Base-by-base conservation (phyloP, 2,797 vertebrate genomes). In the Lutjanus argentimaculatus region DNA sequence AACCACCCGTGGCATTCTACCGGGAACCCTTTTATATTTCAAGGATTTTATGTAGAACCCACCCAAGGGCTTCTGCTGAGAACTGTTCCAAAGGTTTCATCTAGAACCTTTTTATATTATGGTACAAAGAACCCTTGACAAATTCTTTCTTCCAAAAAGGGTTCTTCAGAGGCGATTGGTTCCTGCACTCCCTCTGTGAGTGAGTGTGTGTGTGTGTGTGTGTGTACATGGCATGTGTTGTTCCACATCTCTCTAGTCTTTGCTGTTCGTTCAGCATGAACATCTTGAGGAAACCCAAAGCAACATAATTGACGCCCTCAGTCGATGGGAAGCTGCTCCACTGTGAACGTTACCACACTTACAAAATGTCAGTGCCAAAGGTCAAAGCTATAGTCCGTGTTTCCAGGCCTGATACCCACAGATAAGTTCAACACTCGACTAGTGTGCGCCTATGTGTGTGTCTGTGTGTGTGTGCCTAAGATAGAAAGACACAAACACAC, bases 341-440 rank as follows among this genome's bases (percentile, higher is more conserved):
- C 8, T 17, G 56, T 72, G 79, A 70, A 45, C 14, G 0, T 17
- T 80, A n/a, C 69, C 48, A 74, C 79, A 72, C 63, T 79, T 75
- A 22, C 77, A 80, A 77, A 90, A 91, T 91, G 91, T 82, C 90
- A 88, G 55, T 53, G 83, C 57, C 84, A 91, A 89, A 91, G 87
- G 91, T 87, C 83, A 91, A 59, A 61, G 45, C 80, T 72, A 67
- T 61, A 70, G 75, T 70, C 49, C 11, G 1, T 77, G 80, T 79
- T 77, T 82, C 46, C 15, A 19, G 71, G 61, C 69, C 65, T 70
- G 56, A 72, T 71, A 67, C 61, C 30, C 25, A 46, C 57, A 78
- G 25, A 52, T 53, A 63, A 62, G 51, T 30, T 75, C 13, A 36
- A 64, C 59, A 25, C 8, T 36, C 19, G 43, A 40, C 17, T 19